Evolutionary conservation across 1,140 invertebrate genomes (phyloP), one percentile per base, ranked within the genome.

Genomic region (Prorops nasuta): DNA sequence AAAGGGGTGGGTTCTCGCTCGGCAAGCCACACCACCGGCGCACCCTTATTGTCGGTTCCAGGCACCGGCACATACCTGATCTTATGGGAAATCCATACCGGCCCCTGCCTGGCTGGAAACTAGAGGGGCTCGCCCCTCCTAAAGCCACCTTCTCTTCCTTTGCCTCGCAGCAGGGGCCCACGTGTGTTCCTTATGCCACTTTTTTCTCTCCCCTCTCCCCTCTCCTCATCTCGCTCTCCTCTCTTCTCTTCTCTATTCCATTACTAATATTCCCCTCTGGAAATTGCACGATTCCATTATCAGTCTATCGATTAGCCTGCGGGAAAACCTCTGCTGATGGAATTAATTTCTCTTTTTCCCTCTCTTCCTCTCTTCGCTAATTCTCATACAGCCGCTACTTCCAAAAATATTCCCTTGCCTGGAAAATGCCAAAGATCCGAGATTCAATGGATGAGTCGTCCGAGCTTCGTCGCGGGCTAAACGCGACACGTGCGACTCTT

Each of bases 41-140:
- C 67, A 63, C 66, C 64, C 65, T 70, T 69, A 73, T 71, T 67
- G 60, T 65, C 64, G 63, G 64, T 66, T 71, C 58, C 64, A 69
- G 67, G 67, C 72, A 72, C 60, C 53, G 56, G 58, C 56, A 56
- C 55, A 61, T 70, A 71, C 71, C 68, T 70, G 68, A 68, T 73
- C 71, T 71, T 72, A 73, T 73, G 68, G 69, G 66, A 72, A 74
- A 74, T 74, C 69, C 65, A 73, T 72, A 72, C 66, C 60, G 55
- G 63, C 61, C 67, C 69, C 62, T 64, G 49, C 54, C 49, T 59
- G 41, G 40, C 38, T 52, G 49, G 39, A 51, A 60, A 57, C 46
- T 56, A 19, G 43, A 49, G 53, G 49, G 45, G 44, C 28, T 39
- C 18, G 41, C 15, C 15, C 47, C 35, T 39, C 48, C 31, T 41